Evolutionary conservation across 2,888 invertebrate genomes (phyloP).

Genomic region (Bellardia pandia): DNA sequence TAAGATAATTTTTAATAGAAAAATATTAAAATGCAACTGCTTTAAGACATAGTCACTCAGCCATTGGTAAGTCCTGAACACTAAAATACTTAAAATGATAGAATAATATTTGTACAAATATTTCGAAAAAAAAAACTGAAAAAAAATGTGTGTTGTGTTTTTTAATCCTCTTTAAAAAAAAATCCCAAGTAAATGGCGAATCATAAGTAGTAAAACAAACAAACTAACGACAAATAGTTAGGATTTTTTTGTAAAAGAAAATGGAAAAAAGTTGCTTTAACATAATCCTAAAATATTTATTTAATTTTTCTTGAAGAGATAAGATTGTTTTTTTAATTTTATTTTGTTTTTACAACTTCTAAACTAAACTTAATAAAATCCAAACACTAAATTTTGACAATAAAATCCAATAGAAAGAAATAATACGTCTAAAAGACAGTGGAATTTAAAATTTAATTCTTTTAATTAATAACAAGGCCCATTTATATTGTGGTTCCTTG

Average conservation of each 20-base stretch:
- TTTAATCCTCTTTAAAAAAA: background rate
- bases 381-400: background rate
- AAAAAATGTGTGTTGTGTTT: background rate
- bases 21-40: background rate
- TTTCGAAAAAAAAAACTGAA: background rate
- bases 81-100: background rate
- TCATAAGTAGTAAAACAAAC: background rate
- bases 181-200: slow-evolving; percentile 1
- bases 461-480: too few species aligned
- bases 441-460: background rate
- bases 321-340: background rate
- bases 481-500: too few species aligned
- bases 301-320: slow-evolving; percentile 1
- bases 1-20: background rate
- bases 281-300: slow-evolving; percentile 8
- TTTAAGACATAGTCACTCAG: background rate
- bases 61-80: background rate
- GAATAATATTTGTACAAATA: background rate
- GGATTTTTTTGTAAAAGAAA: background rate
- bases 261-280: background rate
- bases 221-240: background rate
- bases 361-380: background rate
- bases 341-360: too few species aligned
- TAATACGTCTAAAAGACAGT: background rate
- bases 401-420: background rate